phyloP scores from a whole-genome alignment of 64 coral and sea anemone species.

The Porites australiensis region DNA sequence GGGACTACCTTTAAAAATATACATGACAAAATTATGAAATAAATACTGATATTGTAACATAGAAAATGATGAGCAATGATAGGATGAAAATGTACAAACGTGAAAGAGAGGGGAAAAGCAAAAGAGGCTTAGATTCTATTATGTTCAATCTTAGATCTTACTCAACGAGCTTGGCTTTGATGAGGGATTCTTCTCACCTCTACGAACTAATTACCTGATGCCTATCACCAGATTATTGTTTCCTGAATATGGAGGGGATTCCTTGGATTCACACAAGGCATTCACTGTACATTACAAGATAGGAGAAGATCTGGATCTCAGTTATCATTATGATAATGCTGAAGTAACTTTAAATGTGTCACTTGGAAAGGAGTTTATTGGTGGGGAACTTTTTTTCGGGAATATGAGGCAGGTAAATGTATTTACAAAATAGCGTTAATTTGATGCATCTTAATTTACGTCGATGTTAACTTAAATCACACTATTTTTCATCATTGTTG shows the following conservation, averaged over 20 bases:
- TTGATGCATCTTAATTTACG: too few species aligned
- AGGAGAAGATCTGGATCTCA: slow-evolving; percentile 86
- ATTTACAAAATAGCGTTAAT: too few species aligned
- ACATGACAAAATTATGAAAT: too few species aligned
- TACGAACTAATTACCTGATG: slow-evolving; percentile 75
- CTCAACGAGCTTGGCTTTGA: slow-evolving; percentile 96
- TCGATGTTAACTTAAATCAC: too few species aligned
- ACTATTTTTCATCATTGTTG: too few species aligned
- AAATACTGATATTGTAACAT: too few species aligned
- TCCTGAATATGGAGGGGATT: slow-evolving; percentile 80
- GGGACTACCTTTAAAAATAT: too few species aligned
- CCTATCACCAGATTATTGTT: slow-evolving; percentile 83
- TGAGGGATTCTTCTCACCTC: slow-evolving; percentile 68
- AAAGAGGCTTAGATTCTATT: not conserved
- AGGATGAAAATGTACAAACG: too few species aligned
- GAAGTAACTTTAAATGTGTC: slow-evolving; percentile 96
- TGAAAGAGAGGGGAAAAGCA: too few species aligned
- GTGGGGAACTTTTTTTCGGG: slow-evolving; percentile 92
- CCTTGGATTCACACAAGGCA: slow-evolving; percentile 93
- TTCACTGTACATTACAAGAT: slow-evolving; percentile 98
- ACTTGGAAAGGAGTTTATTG: slow-evolving; percentile 82
- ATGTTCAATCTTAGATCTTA: slow-evolving; percentile 68
- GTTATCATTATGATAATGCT: slow-evolving; percentile 98
- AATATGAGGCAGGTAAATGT: slow-evolving; percentile 86
- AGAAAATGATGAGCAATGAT: too few species aligned